Evolutionary conservation across 2,888 invertebrate species (phyloP).

Genomic region (Catocala nupta): DNA sequence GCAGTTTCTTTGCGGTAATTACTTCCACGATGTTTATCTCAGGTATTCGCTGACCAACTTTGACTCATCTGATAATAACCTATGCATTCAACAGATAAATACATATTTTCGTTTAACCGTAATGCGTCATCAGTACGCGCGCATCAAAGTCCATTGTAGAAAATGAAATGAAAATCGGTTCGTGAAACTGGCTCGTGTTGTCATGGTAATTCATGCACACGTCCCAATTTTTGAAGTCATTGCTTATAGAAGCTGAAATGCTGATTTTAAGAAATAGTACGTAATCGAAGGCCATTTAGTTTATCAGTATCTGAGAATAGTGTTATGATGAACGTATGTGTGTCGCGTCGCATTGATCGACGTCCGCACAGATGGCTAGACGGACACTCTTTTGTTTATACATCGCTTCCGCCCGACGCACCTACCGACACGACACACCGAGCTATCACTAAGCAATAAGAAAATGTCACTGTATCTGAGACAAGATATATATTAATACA

Average conservation of each 20-base stretch:
- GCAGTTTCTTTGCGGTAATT: conserved; percentile 20
- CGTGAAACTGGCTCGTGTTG: conserved; percentile 4
- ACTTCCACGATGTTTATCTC: conserved; percentile 17
- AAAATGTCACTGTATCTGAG: conserved; percentile 1
- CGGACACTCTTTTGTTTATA: conserved; percentile 71
- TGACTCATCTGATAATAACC: conserved; percentile 10
- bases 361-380: conserved; percentile 69
- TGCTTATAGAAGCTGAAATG: conserved; percentile 4
- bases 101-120: not conserved
- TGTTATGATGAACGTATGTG: conserved; percentile 29
- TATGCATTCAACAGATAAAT: too few species aligned
- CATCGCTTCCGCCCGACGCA: conserved; percentile 62
- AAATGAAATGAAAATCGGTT: not conserved
- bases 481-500: not conserved
- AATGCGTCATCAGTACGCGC: conserved; percentile 5
- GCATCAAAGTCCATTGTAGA: conserved; percentile 3
- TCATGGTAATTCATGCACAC: conserved; percentile 9
- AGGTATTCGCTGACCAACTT: conserved; percentile 15
- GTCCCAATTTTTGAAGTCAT: conserved; percentile 8
- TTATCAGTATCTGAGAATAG: conserved; percentile 30
- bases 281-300: conserved; percentile 13
- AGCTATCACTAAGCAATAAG: conserved; percentile 4
- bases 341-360: conserved; percentile 51
- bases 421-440: conserved; percentile 4
- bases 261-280: conserved; percentile 10